These are phyloP conservation scores for Caenorhabditis sp. DNA, from an alignment of 2,888 invertebrate genomes.

Conservation along the genomic window DNA sequence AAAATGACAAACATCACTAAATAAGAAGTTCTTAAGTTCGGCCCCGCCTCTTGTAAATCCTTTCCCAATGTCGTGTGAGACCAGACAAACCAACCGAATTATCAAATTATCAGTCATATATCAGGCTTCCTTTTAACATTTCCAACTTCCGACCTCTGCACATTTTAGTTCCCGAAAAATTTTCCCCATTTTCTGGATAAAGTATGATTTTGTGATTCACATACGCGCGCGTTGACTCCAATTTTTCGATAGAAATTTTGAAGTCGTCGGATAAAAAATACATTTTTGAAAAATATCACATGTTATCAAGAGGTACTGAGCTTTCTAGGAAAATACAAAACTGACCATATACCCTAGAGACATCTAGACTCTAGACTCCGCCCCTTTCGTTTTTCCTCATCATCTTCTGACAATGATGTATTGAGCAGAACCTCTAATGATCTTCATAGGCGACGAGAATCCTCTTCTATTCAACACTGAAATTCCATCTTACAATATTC, in stretches of 20 bases:
- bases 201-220: slow-evolving; percentile 29
- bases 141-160: slow-evolving; percentile 39
- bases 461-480: slow-evolving; percentile 3
- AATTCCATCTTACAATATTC: neutral
- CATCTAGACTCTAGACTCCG: slow-evolving; percentile 33
- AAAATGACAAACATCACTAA: slow-evolving; percentile 33
- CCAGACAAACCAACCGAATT: slow-evolving; percentile 55
- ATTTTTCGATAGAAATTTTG: slow-evolving; percentile 41
- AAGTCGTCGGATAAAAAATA: slow-evolving; percentile 48
- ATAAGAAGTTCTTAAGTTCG: slow-evolving; percentile 19
- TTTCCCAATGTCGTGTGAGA: slow-evolving; percentile 11
- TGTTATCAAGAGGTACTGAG: slow-evolving; percentile 42
- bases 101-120: slow-evolving; percentile 55
- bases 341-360: slow-evolving; percentile 48
- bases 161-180: neutral
- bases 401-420: neutral
- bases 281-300: slow-evolving; percentile 40
- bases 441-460: slow-evolving; percentile 27
- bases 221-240: slow-evolving; percentile 19
- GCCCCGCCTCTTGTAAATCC: slow-evolving; percentile 20
- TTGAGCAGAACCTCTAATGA: slow-evolving; percentile 1
- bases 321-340: slow-evolving; percentile 52
- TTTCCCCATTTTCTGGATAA: slow-evolving; percentile 3
- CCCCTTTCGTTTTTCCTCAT: slow-evolving; percentile 17
- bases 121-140: slow-evolving; percentile 51